phyloP scores from a whole-genome alignment of 2,113 vertebrate genomes.

The Phycodurus eques region DNA sequence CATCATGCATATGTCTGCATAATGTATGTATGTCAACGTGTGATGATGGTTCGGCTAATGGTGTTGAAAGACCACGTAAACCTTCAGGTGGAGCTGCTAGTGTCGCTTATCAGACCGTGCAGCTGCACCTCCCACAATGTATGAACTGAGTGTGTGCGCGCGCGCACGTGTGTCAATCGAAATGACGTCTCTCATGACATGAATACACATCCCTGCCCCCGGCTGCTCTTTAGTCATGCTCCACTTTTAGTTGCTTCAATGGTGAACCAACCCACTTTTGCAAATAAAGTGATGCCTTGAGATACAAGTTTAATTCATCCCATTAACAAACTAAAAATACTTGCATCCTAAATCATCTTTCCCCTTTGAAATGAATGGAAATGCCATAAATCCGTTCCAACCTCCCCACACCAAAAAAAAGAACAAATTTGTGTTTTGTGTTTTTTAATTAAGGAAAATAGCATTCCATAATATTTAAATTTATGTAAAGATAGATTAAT shows the following conservation, averaged over 20 bases:
- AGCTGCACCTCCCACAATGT: conserved; percentile 47
- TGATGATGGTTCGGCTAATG: conserved; percentile 10
- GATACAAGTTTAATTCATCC: too few species aligned
- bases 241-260: conserved; percentile 26
- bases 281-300: too few species aligned
- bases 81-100: conserved; percentile 41
- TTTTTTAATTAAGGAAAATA: too few species aligned
- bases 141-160: conserved; percentile 26
- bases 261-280: not conserved
- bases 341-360: too few species aligned
- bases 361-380: too few species aligned
- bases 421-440: too few species aligned
- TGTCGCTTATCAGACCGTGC: conserved; percentile 49
- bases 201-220: conserved; percentile 23
- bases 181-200: conserved; percentile 32
- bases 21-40: conserved; percentile 5
- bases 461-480: too few species aligned
- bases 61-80: conserved; percentile 28
- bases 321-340: too few species aligned
- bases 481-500: too few species aligned
- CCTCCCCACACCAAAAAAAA: too few species aligned
- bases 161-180: conserved; percentile 6
- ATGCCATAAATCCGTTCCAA: too few species aligned
- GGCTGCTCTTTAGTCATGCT: conserved; percentile 37
- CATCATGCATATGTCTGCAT: conserved; percentile 4